These are phyloP conservation scores for Philonicus albiceps DNA, from an alignment of 2,888 invertebrate species.

Conservation along the genomic window DNA sequence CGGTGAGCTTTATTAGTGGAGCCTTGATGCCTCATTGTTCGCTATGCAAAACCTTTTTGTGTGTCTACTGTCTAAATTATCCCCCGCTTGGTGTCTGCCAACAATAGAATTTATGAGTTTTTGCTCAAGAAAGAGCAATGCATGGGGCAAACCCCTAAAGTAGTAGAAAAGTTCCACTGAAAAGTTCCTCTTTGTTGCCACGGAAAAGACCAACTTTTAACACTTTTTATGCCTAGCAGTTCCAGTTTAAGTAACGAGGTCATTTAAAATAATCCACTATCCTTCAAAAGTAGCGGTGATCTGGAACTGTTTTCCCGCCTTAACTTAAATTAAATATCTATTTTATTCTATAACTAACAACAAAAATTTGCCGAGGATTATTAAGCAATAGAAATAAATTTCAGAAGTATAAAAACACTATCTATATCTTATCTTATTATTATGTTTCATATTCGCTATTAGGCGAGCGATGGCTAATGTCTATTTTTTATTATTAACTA, in stretches of 20 bases:
- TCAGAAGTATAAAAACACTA: too few relatives aligned
- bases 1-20: slow-evolving; percentile 41
- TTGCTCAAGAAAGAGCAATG: background rate
- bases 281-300: background rate
- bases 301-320: background rate
- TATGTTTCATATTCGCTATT: too few relatives aligned
- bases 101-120: slow-evolving; percentile 33
- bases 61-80: slow-evolving; percentile 33
- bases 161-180: background rate
- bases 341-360: background rate
- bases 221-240: background rate
- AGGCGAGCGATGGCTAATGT: too few relatives aligned
- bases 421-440: too few relatives aligned
- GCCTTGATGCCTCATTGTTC: slow-evolving; percentile 41
- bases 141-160: background rate
- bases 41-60: slow-evolving; percentile 39
- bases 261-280: background rate
- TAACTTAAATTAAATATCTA: background rate
- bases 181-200: background rate
- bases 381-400: too few relatives aligned
- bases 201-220: background rate
- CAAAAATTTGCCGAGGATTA: background rate
- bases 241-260: background rate
- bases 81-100: slow-evolving; percentile 21
- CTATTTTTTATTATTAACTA: too few relatives aligned